Evolutionary conservation across 2,888 invertebrate species (phyloP), one percentile per base, ranked within the genome.

Genomic region (Reticulitermes lucifugus): DNA sequence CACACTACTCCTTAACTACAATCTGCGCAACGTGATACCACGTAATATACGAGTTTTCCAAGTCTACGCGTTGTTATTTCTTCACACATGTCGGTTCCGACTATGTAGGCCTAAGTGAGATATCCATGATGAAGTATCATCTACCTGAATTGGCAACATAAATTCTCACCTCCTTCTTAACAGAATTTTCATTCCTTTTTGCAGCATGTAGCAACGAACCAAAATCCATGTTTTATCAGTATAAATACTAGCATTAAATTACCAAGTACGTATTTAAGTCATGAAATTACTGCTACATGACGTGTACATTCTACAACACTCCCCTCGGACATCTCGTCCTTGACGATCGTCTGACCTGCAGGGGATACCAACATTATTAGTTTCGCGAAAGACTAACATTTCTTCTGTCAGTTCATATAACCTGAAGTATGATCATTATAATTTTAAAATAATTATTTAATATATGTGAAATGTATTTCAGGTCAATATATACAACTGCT

Each of bases 191-290:
- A 89, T 94, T 94, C 89, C 93, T 92, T 87, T 94, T 93, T 2
- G 95, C 95, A 82, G 92, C 93, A 88, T 93, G 93, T 86, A 95
- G 89, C 83, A 95, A 88, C 21, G 92, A 91, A 79, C 93, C 93
- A 88, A 95, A 95, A 92, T 95, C 94, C 94, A 95, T 91, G 87
- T 77, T 77, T 22, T 9, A 51, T n/a, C 77, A 51, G 46, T 46
- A n/a, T 9, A 51, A 77, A 51, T 77, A 46, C 12, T 77, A 25
- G 46, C 41, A 29, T 21, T 25, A 77, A 46, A 77, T 77, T 3
- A 41, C 6, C 46, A 41, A 46, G 46, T 51, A 77, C 35, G 7
- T 18, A 22, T 77, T 51, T 77, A 77, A 77, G 51, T 77, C 77
- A 77, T 46, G 25, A 77, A 77, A 46, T 77, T 41, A 46, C 5